Evolutionary conservation across 92 coral and sea anemone species (phyloP).

Genomic region (Phenganax subtilis): DNA sequence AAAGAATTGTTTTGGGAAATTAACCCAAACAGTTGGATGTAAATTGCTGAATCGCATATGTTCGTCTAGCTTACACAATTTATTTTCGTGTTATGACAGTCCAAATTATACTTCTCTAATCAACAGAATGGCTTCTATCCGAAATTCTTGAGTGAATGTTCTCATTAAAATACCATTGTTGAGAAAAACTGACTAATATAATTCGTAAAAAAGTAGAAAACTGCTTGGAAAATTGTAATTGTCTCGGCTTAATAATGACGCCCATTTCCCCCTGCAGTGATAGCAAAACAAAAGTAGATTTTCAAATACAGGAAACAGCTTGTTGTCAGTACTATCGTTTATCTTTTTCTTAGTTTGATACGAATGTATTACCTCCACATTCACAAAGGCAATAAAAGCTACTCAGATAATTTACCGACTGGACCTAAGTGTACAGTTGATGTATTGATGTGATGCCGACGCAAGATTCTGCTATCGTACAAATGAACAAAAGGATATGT

Average conservation of each 20-base stretch:
- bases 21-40: slow-evolving; percentile 37
- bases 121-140: neutral
- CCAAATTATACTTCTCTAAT: slow-evolving; percentile 3
- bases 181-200: neutral
- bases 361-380: slow-evolving; percentile 2
- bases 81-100: slow-evolving; percentile 21
- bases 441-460: neutral
- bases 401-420: slow-evolving; percentile 35
- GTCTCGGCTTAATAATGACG: slow-evolving; percentile 27
- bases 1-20: slow-evolving; percentile 22
- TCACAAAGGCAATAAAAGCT: slow-evolving; percentile 33
- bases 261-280: slow-evolving; percentile 35
- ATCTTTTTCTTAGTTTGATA: slow-evolving; percentile 36
- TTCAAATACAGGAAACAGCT: slow-evolving; percentile 38
- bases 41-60: slow-evolving; percentile 30
- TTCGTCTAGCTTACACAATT: slow-evolving; percentile 11
- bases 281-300: slow-evolving; percentile 35
- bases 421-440: slow-evolving; percentile 5
- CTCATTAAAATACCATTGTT: neutral
- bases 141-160: neutral
- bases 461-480: neutral
- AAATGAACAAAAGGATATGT: slow-evolving; percentile 13
- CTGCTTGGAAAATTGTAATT: slow-evolving; percentile 13
- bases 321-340: slow-evolving; percentile 32
- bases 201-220: neutral